Base-by-base conservation (phyloP, 2,113 vertebrate genomes). In the Passer domesticus region DNA sequence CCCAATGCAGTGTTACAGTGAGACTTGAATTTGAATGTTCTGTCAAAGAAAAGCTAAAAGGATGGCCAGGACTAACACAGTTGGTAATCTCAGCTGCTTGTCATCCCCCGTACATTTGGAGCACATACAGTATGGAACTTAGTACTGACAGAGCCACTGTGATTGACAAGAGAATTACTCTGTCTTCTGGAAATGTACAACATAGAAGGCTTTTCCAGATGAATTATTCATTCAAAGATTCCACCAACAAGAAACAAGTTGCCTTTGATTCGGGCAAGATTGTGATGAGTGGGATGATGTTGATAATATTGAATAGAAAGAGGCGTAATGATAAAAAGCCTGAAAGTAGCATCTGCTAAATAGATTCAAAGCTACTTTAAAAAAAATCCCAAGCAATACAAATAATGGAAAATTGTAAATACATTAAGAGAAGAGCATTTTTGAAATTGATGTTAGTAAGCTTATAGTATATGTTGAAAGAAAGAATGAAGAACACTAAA, bases 201-300 rank as follows among this genome's bases (percentile, higher is more conserved):
- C 91, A 95, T 31, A 86, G 94, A 94, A 79, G 46, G 83, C 52
- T 96, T 91, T 95, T 95, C 79, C 77, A 92, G 90, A 97, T 97
- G 94, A 98, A 98, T 97, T 97, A 98, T 98, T 97, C 96, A 98
- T 97, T 96, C 87, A 95, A 37, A 94, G 67, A 78, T 96, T 97
- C 95, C 64, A 83, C 89, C 87, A 97, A 95, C 87, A 96, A 89
- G 89, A 95, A 97, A 83, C 17, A 69, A 44, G 28, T 96, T 96
- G 89, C 92, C 89, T 97, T 96, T 97, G 89, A 97, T 93, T 97
- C 97, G 96, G 88, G 47, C n/a, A 24, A 82, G 62, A 81, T 86
- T 87, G 64, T 92, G 53, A 82, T 87, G 91, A 94, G 33, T n/a
- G 77, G 75, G 79, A 92, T 89, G 90, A 78, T 95, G 90, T 83